Evolutionary conservation across 2,888 invertebrate genomes (phyloP).

Genomic region (Leptothorax acervorum): DNA sequence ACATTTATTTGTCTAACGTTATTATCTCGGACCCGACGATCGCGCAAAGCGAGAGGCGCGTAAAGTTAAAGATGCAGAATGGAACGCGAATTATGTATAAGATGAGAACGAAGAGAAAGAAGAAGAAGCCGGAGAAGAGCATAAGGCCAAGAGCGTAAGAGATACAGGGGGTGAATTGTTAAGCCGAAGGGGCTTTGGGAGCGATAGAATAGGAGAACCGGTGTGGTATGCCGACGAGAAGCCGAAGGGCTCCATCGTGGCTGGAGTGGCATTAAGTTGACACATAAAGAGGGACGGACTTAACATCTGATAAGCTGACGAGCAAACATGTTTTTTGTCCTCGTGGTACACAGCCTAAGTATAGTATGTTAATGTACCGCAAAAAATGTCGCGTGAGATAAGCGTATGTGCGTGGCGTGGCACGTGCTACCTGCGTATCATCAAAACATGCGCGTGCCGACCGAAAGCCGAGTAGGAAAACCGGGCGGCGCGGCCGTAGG

Average conservation of each 20-base stretch:
- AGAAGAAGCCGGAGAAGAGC: neutral
- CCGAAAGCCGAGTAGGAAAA: neutral
- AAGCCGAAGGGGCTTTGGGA: constrained; percentile 14
- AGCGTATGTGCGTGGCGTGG: constrained; percentile 49
- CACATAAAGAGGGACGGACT: constrained; percentile 78
- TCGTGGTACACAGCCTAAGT: constrained; percentile 62
- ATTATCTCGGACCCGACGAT: neutral
- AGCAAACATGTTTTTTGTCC: constrained; percentile 79
- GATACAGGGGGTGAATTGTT: constrained; percentile 14
- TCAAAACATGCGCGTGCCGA: constrained; percentile 9
- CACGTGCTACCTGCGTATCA: neutral
- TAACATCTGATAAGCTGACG: constrained; percentile 80
- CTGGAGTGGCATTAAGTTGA: constrained; percentile 81
- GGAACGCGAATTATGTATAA: constrained; percentile 5
- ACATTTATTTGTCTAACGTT: constrained; percentile 36
- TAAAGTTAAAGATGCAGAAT: neutral
- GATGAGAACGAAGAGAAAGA: constrained; percentile 6
- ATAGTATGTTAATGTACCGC: constrained; percentile 79
- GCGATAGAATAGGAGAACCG: constrained; percentile 22
- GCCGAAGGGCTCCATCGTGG: constrained; percentile 69
- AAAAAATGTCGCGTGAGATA: constrained; percentile 75
- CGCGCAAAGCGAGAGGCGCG: neutral
- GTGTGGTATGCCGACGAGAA: constrained; percentile 60
- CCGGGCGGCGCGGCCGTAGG: neutral
- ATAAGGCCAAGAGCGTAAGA: neutral